Evolutionary conservation across 2,113 vertebrate genomes (phyloP), one percentile per base, ranked within the genome.

Genomic region (Colossoma macropomum): DNA sequence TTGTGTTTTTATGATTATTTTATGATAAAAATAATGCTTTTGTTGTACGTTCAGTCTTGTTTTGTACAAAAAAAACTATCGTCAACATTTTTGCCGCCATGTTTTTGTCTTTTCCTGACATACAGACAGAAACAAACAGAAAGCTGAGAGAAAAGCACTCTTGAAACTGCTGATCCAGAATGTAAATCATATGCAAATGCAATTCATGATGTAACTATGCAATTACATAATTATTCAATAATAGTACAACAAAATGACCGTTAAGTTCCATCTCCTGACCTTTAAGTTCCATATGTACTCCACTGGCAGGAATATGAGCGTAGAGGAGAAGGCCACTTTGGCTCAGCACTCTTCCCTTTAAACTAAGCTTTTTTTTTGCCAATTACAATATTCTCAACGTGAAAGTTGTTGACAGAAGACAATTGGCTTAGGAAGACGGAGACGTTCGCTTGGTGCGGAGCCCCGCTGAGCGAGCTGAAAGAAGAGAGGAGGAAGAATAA

Each of bases 371-470:
- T 62, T 62, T 27, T 62, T n/a, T n/a, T 25, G 59, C 59, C 25
- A 62, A 48, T 76, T 76, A 48, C 38, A 3, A 63, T 62, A 63
- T 13, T 62, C 59, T 25, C 59, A 62, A 62, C 25, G 59, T 62
- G 45, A 25, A 78, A 34, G 28, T 25, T 54, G 30, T 13, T 34
- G 41, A 68, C 45, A 79, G 27, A 78, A 79, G 63, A 34, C 77
- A 66, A 30, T 66, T 28, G 30, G 50, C 19, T 68, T 34, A 59
- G 78, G 56, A 80, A 60, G 52, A 27, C 34, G 21, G 32, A n/a
- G 32, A 62, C 78, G 30, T 80, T 41, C 21, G 9, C 34, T 71
- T n/a, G 23, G 34, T 21, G 17, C 16, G 66, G 66, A 34, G 28
- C 63, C 38, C 68, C n/a, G 68, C 68, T 25, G 68, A 38, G 8